Conservation (phyloP, 2,113 vertebrate species). For the Neopipo cinnamomea region DNA sequence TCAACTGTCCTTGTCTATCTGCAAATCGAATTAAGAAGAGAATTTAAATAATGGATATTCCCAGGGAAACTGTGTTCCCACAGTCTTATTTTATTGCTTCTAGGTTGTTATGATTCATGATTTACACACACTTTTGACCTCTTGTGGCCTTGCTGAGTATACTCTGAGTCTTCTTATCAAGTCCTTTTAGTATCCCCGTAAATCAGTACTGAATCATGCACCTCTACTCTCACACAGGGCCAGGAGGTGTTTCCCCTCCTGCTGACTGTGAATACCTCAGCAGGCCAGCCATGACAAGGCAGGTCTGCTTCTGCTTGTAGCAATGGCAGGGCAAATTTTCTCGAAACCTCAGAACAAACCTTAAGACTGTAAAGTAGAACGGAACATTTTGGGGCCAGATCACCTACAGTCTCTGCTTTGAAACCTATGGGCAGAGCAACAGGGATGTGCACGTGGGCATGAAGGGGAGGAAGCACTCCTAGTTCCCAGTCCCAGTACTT, state of each 20-base stretch:
- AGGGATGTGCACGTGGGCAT: rapidly evolving
- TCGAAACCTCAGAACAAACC: background rate
- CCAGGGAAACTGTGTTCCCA: background rate
- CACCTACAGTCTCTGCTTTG: background rate
- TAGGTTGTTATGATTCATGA: background rate
- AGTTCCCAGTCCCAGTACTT: background rate
- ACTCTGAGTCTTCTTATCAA: background rate
- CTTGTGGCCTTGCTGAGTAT: background rate
- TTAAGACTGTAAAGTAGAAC: background rate
- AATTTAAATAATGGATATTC: background rate
- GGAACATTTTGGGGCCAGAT: background rate
- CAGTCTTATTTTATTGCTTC: background rate
- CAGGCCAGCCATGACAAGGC: background rate
- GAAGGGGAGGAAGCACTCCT: background rate
- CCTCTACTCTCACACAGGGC: background rate
- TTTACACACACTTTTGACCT: background rate
- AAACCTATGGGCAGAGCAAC: background rate
- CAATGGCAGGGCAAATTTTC: background rate
- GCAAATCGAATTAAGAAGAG: background rate
- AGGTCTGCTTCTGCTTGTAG: background rate
- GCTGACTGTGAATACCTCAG: background rate
- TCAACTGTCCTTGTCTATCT: background rate
- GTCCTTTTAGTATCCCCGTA: background rate
- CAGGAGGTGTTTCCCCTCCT: background rate
- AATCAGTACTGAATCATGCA: background rate